Evolutionary conservation across 2,888 invertebrate genomes (phyloP).

Genomic region (Torymus tubicola): DNA sequence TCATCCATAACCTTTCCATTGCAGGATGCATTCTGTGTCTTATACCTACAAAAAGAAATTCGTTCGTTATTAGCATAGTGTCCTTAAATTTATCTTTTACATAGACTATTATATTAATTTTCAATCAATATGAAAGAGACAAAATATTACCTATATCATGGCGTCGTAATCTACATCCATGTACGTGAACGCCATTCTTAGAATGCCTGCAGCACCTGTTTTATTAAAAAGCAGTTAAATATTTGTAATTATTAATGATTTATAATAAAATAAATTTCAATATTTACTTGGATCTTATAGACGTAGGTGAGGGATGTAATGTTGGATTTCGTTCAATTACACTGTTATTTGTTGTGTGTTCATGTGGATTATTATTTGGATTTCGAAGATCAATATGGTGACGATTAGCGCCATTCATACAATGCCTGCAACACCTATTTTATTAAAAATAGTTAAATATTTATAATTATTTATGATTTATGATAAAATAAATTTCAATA

Average conservation of each 20-base stretch:
- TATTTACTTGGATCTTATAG: conserved; percentile 64
- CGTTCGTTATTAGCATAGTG: not conserved
- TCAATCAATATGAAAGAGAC: no score
- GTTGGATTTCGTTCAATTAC: conserved; percentile 61
- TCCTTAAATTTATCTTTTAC: not conserved
- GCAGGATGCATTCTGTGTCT: conserved; percentile 82
- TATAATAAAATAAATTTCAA: not conserved
- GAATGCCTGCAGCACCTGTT: no score
- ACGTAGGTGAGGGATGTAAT: conserved; percentile 60
- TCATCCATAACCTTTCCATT: conserved; percentile 86
- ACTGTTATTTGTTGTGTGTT: conserved; percentile 67
- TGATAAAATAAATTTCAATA: not conserved
- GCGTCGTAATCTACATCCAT: no score
- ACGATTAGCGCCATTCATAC: conserved; percentile 49
- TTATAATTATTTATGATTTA: conserved; percentile 1
- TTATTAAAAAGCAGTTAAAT: not conserved
- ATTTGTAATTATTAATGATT: conserved; percentile 2
- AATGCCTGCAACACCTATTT: conserved; percentile 31
- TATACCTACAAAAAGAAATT: conserved; percentile 22
- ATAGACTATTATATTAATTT: not conserved
- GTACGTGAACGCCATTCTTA: no score
- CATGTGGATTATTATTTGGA: no score
- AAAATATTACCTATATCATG: no score
- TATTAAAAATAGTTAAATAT: conserved; percentile 8
- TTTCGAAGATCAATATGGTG: no score